Evolutionary conservation across 2,888 invertebrate species (phyloP).

Genomic region (Lithophane socia): DNA sequence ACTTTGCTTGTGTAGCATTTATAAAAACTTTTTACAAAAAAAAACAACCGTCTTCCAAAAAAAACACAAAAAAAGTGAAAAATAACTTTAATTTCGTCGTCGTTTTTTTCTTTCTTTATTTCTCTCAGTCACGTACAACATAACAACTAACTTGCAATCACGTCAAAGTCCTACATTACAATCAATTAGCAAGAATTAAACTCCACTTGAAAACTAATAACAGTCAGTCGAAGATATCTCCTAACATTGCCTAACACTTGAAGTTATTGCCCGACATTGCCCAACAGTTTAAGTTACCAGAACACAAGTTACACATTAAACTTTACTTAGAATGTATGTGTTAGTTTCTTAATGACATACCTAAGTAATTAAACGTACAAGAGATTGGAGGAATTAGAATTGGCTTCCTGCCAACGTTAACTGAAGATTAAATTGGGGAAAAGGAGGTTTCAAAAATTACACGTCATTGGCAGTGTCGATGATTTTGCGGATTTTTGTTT

Average conservation of each 20-base stretch:
- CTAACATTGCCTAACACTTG: background rate
- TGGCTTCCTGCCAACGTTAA: conserved; percentile 26
- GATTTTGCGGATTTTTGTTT: conserved; percentile 35
- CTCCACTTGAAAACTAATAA: conserved; percentile 29
- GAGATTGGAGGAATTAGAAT: conserved; percentile 5
- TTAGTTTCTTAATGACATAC: conserved; percentile 39
- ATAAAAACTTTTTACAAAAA: too few relatives aligned
- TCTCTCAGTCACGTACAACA: background rate
- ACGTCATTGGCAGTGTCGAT: conserved; percentile 16
- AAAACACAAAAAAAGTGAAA: too few relatives aligned
- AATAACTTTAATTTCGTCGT: too few relatives aligned
- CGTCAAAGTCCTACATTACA: background rate
- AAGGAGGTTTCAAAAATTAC: conserved; percentile 11
- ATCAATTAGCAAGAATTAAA: conserved; percentile 38
- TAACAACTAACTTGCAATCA: background rate
- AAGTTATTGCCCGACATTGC: conserved; percentile 18
- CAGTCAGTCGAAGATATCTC: conserved; percentile 11
- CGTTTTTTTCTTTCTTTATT: background rate
- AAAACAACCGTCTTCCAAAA: too few relatives aligned
- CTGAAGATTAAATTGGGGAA: conserved; percentile 17
- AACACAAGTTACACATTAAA: conserved; percentile 21
- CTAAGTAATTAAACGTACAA: conserved; percentile 19
- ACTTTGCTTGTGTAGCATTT: too few relatives aligned
- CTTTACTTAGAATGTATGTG: conserved; percentile 35
- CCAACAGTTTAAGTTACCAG: conserved; percentile 17